Conservation (phyloP, 2,113 vertebrate species). For the Clupea harengus region DNA sequence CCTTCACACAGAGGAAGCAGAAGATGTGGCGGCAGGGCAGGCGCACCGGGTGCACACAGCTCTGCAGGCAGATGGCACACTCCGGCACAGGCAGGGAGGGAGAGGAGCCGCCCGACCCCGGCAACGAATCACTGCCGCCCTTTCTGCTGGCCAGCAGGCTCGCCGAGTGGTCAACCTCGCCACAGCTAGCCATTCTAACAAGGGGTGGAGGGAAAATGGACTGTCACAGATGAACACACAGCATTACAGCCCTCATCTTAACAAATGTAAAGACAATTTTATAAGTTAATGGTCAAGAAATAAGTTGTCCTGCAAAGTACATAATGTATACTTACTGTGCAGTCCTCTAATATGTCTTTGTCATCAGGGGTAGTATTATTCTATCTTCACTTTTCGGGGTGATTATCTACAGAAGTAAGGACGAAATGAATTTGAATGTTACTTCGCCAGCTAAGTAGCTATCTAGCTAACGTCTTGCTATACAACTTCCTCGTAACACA, state of each 20-base stretch:
- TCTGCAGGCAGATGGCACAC: slow-evolving; percentile 95
- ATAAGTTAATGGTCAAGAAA: background rate
- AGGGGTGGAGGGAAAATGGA: background rate
- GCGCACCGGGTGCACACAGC: slow-evolving; percentile 89
- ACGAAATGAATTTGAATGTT: background rate
- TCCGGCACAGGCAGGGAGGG: slow-evolving; percentile 81
- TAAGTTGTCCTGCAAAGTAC: too few species aligned
- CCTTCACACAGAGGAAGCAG: slow-evolving; percentile 96
- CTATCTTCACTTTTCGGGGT: background rate
- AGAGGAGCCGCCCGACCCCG: slow-evolving; percentile 61
- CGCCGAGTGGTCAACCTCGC: slow-evolving; percentile 80
- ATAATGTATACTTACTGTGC: background rate
- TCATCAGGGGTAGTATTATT: slow-evolving; percentile 10
- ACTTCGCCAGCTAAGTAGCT: background rate
- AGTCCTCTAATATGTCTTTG: slow-evolving; percentile 4
- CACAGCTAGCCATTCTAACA: slow-evolving; percentile 88
- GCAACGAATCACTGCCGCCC: slow-evolving; percentile 67
- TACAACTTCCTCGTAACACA: background rate
- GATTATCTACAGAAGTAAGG: background rate
- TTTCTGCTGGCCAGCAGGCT: slow-evolving; percentile 81
- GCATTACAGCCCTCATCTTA: background rate
- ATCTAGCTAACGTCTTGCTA: background rate
- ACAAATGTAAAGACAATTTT: background rate
- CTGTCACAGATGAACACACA: background rate
- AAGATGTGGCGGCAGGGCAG: slow-evolving; percentile 95